Conservation (phyloP, 2,888 invertebrate species). For the Pinctada fucata region DNA sequence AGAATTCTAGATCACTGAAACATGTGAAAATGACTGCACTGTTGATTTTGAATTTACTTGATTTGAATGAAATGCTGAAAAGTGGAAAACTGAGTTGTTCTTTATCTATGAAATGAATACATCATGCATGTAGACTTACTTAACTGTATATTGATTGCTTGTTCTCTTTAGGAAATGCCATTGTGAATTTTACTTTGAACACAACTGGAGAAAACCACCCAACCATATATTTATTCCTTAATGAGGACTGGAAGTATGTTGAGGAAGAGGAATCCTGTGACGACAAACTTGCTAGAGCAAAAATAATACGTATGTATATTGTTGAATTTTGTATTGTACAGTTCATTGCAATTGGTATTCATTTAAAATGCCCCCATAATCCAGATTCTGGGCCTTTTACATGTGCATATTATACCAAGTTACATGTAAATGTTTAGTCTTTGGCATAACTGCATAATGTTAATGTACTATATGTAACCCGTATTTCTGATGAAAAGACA, state of each 20-base stretch:
- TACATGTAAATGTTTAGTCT: background rate
- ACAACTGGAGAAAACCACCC: slow-evolving; percentile 52
- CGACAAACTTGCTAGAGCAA: slow-evolving; percentile 61
- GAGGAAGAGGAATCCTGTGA: slow-evolving; percentile 56
- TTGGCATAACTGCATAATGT: background rate
- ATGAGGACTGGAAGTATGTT: slow-evolving; percentile 68
- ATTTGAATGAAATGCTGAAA: too few relatives aligned
- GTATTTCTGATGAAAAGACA: too few relatives aligned
- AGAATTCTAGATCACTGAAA: too few relatives aligned
- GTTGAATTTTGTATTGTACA: background rate
- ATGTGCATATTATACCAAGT: background rate
- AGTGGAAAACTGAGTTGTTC: too few relatives aligned
- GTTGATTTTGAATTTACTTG: too few relatives aligned
- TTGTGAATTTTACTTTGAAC: slow-evolving; percentile 65
- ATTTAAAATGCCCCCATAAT: background rate
- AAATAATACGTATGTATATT: slow-evolving; percentile 62
- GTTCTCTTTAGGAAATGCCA: slow-evolving; percentile 59
- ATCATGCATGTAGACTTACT: too few relatives aligned
- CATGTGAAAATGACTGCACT: too few relatives aligned
- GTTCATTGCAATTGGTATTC: background rate
- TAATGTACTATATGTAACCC: too few relatives aligned
- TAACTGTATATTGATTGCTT: too few relatives aligned
- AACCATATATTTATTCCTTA: slow-evolving; percentile 65
- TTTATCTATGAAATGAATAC: too few relatives aligned
- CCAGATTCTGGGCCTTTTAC: background rate